Conservation (phyloP, 1,140 invertebrate species). For the Adelges cooleyi region DNA sequence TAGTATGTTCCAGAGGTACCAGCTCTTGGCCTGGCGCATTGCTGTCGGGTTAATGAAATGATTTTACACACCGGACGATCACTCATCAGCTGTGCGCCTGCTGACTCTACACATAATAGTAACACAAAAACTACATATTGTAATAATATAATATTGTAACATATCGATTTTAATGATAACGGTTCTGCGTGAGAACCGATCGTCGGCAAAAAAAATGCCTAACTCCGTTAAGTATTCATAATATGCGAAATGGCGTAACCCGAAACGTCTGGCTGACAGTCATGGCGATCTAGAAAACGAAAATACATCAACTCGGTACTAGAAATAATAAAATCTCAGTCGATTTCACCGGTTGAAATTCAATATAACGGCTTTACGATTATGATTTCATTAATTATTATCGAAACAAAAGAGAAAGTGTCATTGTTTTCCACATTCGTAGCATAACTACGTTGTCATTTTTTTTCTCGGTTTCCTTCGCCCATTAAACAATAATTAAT, state of each 20-base stretch:
- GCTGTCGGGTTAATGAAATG: neutral
- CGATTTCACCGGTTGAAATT: constrained; percentile 19
- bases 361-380: constrained; percentile 7
- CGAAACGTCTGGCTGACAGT: neutral
- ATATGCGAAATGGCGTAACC: neutral
- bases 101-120: no score
- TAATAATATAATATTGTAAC: no score
- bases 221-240: neutral
- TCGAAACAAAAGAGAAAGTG: constrained; percentile 25
- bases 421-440: constrained; percentile 26
- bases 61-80: no score
- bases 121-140: no score
- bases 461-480: constrained; percentile 20
- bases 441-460: constrained; percentile 20
- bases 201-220: neutral
- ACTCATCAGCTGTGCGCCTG: no score
- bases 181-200: neutral
- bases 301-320: neutral
- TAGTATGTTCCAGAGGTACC: no score
- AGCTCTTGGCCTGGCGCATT: constrained; percentile 1
- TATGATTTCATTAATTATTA: constrained; percentile 23
- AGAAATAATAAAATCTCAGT: no score
- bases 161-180: no score
- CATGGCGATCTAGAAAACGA: no score
- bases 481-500: constrained; percentile 26